A percentile compares a stretch with the other conserved stretches of the same genome.
These are phyloP conservation scores for Chascanopsetta lugubris DNA, from an alignment of 2,113 vertebrate species.

Conservation along the genomic window DNA sequence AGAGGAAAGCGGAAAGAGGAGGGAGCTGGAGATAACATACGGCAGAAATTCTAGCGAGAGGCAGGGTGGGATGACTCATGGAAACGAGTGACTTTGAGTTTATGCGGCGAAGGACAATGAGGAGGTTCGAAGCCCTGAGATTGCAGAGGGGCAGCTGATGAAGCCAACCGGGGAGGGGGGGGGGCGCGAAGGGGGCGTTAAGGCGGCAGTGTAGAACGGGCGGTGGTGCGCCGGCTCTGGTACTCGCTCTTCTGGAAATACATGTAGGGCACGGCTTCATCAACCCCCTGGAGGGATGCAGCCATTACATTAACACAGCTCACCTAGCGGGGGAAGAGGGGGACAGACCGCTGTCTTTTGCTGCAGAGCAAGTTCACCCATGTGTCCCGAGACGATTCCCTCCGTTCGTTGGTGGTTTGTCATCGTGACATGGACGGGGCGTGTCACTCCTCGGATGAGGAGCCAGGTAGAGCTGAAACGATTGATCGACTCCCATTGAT, in stretches of 20 bases:
- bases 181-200: slow-evolving; percentile 49
- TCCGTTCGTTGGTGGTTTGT: slow-evolving; percentile 45
- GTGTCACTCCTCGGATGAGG: slow-evolving; percentile 18
- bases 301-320: slow-evolving; percentile 72
- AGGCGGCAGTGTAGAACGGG: slow-evolving; percentile 51
- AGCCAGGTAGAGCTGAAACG: too few species aligned
- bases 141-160: slow-evolving; percentile 64
- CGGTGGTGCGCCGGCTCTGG: slow-evolving; percentile 45
- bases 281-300: slow-evolving; percentile 61
- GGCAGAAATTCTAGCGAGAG: slow-evolving; percentile 71
- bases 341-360: slow-evolving; percentile 60
- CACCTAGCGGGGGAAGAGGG: slow-evolving; percentile 64
- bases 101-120: slow-evolving; percentile 77
- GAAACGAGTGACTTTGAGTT: slow-evolving; percentile 78
- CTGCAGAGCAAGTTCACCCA: slow-evolving; percentile 56
- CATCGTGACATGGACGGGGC: slow-evolving; percentile 23
- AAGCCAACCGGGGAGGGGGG: slow-evolving; percentile 56
- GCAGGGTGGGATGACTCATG: slow-evolving; percentile 75
- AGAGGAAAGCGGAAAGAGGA: slow-evolving; percentile 58
- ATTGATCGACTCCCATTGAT: too few species aligned
- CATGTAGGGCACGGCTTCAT: slow-evolving; percentile 70
- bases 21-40: slow-evolving; percentile 70
- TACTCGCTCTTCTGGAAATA: slow-evolving; percentile 71
- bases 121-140: slow-evolving; percentile 73
- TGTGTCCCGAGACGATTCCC: slow-evolving; percentile 47